Conservation (phyloP, 2,888 invertebrate genomes). For the Megastigmus dorsalis region DNA sequence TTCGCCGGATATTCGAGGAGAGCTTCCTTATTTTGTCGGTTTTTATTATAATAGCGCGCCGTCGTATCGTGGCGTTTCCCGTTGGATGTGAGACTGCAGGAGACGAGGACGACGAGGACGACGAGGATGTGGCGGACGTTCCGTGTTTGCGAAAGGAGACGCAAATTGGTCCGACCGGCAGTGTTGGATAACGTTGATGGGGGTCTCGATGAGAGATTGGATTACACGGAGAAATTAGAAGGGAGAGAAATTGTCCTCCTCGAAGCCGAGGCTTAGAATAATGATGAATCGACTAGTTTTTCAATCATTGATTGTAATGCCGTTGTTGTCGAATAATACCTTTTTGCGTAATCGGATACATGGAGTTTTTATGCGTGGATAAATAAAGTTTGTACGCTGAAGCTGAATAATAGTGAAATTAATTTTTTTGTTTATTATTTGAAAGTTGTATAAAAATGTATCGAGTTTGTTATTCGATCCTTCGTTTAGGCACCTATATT, state of each 20-base stretch:
- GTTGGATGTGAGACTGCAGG: neutral
- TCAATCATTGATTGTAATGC: no score
- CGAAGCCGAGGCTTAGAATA: no score
- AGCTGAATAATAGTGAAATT: neutral
- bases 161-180: neutral
- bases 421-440: no score
- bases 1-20: constrained; percentile 36
- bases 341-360: neutral
- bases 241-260: neutral
- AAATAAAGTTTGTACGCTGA: neutral
- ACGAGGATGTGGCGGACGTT: neutral
- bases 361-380: no score
- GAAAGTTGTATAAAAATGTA: no score
- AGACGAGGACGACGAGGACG: neutral
- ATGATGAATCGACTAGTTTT: no score
- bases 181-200: neutral
- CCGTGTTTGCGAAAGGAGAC: constrained; percentile 6
- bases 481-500: no score
- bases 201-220: constrained; percentile 25
- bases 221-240: neutral
- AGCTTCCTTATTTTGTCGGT: constrained; percentile 32
- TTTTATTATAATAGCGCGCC: constrained; percentile 28
- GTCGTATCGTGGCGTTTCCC: neutral
- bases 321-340: no score
- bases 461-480: no score